Evolutionary conservation across 1,140 invertebrate species (phyloP).

Genomic region (Brachystomella parvula): DNA sequence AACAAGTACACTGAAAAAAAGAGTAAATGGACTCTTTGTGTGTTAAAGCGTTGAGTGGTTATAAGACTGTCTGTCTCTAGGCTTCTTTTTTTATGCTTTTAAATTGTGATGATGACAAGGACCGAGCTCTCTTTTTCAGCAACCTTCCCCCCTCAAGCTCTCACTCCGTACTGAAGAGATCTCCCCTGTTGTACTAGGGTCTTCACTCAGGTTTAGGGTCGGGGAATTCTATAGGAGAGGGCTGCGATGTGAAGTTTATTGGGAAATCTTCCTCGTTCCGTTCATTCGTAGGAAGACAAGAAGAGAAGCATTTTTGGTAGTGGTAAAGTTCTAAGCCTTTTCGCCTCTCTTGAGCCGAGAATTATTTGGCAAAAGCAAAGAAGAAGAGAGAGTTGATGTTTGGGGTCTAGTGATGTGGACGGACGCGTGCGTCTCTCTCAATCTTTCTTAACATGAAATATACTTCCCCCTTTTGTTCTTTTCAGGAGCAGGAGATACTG

Average conservation of each 20-base stretch:
- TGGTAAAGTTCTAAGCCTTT: not conserved
- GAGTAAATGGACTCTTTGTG: too few relatives aligned
- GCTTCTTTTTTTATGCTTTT: too few relatives aligned
- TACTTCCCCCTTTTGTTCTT: constrained; percentile 11
- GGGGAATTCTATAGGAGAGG: not conserved
- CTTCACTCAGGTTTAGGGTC: not conserved
- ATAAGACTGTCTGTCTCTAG: too few relatives aligned
- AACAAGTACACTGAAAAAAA: too few relatives aligned
- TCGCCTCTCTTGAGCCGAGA: not conserved
- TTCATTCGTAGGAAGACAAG: too few relatives aligned
- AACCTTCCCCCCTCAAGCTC: not conserved
- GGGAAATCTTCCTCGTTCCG: not conserved
- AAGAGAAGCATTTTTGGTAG: too few relatives aligned
- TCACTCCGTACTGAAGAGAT: not conserved
- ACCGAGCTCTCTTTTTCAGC: not conserved
- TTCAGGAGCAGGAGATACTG: not conserved
- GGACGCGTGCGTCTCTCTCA: constrained; percentile 9
- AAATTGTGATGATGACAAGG: too few relatives aligned
- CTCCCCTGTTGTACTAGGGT: not conserved
- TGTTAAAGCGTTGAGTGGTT: too few relatives aligned
- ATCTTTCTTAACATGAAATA: constrained; percentile 8
- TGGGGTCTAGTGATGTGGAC: not conserved
- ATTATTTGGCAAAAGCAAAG: constrained; percentile 6
- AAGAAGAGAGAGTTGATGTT: constrained; percentile 8
- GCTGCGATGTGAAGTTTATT: not conserved